Base-by-base conservation (phyloP, 2,113 vertebrate species). In the Dasyornis broadbenti region DNA sequence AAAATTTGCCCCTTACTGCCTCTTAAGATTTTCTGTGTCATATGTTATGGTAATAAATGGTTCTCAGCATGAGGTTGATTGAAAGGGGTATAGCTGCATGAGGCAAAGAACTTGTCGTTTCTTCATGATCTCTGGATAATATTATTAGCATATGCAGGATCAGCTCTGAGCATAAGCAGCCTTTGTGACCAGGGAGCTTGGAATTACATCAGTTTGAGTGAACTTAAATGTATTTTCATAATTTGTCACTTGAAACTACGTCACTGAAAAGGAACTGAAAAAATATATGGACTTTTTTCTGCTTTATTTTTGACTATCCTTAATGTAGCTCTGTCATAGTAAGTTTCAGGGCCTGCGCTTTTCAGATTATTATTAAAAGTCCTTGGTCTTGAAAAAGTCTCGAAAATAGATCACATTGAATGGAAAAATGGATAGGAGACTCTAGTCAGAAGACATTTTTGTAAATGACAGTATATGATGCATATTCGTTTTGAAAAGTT, bases 21-120 rank as follows among this genome's bases (percentile, higher is more conserved):
- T 81, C 85, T 86, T 88, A 71, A 93, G 85, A 75, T 95, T 86
- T 93, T 88, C 76, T 83, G 60, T 96, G 93, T 96, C 90, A 60
- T 81, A 82, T 89, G 80, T 92, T 90, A 96, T 60, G 64, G 56
- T 90, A 94, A 96, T 96, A 93, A 93, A 94, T 75, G 82, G 72
- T 89, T 94, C 85, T 94, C 90, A 78, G 72, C 64, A 81, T 86
- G 96, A 93, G 88, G 92, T 49, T 96, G 96, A 96, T 97, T 96
- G 90, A 93, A 95, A 92, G 68, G 68, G 31, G 68, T 92, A 81
- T 33, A 81, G 64, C 75, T 75, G 69, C 80, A 86, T 81, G 88
- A 92, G 90, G 86, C 82, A 93, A 91, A 92, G 72, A 93, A 59
- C 69, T 86, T 83, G 76, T 65, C 68, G 91, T 90, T 77, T 78